Conservation (phyloP, 2,113 vertebrate genomes). For the Cathartes aura region DNA sequence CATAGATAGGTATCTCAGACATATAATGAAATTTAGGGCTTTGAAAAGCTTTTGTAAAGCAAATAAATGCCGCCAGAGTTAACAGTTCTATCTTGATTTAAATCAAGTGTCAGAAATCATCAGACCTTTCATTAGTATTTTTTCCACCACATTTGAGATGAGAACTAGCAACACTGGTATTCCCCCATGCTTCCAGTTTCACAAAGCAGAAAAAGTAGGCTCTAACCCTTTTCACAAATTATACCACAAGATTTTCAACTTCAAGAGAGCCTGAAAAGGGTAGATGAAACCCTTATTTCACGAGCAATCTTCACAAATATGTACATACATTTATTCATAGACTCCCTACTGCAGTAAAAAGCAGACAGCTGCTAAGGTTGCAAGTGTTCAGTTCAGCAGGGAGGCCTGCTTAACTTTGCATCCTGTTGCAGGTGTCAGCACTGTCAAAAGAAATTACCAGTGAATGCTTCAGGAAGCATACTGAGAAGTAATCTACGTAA, state of each 20-base stretch:
- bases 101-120: background rate
- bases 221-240: background rate
- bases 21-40: background rate
- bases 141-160: background rate
- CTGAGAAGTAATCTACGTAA: background rate
- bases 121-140: background rate
- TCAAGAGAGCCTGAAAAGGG: background rate
- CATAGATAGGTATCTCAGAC: background rate
- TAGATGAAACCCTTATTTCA: background rate
- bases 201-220: background rate
- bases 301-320: constrained; percentile 1
- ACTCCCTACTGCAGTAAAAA: constrained; percentile 47
- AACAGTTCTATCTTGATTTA: background rate
- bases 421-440: constrained; percentile 26
- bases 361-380: constrained; percentile 35
- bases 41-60: constrained; percentile 1
- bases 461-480: constrained; percentile 7
- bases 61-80: background rate
- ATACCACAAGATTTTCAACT: background rate
- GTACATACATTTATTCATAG: constrained; percentile 60
- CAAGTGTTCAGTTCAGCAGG: constrained; percentile 52
- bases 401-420: constrained; percentile 32
- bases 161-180: background rate
- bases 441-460: constrained; percentile 42
- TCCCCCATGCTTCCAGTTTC: background rate